A percentile compares a stretch with the other conserved stretches of the same genome.
These are phyloP conservation scores for Drosophila affinis DNA, from an alignment of 2,888 invertebrate species.

Conservation along the genomic window DNA sequence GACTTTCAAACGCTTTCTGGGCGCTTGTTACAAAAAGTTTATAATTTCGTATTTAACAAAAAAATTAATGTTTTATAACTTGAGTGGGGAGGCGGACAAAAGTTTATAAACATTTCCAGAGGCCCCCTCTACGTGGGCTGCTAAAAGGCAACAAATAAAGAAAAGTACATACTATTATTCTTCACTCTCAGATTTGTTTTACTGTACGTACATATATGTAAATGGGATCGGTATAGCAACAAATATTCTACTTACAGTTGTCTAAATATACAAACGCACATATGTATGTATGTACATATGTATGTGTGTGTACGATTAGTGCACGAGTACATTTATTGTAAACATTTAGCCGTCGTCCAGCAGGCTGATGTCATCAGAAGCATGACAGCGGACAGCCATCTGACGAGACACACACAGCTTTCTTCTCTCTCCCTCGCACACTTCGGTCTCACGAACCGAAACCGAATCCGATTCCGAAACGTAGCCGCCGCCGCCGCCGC, in stretches of 20 bases:
- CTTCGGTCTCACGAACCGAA: not conserved
- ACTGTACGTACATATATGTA: too few relatives aligned
- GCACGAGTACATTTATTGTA: too few relatives aligned
- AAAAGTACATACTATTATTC: not conserved
- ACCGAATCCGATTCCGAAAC: not conserved
- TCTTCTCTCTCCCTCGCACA: not conserved
- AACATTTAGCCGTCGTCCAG: not conserved
- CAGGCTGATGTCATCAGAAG: slow-evolving; percentile 23
- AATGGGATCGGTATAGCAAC: not conserved
- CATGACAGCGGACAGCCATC: not conserved
- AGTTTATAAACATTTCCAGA: slow-evolving; percentile 60
- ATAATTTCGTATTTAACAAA: slow-evolving; percentile 78
- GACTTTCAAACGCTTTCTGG: slow-evolving; percentile 71
- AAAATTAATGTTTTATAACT: slow-evolving; percentile 73
- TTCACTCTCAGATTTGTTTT: not conserved
- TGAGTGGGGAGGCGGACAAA: slow-evolving; percentile 37
- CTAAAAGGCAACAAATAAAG: slow-evolving; percentile 9
- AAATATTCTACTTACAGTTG: not conserved
- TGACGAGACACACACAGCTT: not conserved
- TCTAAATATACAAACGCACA: too few relatives aligned
- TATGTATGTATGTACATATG: too few relatives aligned
- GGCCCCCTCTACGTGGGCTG: not conserved
- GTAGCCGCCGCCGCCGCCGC: not conserved
- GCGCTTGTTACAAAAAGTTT: slow-evolving; percentile 78
- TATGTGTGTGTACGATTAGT: too few relatives aligned